Evolutionary conservation across 2,113 vertebrate genomes (phyloP).

Genomic region (Chloroceryle aenea): DNA sequence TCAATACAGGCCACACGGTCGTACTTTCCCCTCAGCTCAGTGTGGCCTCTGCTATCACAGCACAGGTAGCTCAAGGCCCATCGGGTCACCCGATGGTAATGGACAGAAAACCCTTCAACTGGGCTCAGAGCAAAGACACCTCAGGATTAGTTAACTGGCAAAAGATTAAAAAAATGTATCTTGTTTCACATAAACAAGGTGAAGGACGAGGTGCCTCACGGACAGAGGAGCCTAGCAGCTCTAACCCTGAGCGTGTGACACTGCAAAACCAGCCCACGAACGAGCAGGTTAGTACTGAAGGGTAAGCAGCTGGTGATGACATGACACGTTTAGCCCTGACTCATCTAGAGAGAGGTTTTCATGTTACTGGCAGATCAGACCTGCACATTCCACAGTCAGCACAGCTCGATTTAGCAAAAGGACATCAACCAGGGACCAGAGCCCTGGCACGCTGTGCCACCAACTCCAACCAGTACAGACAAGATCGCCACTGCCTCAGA

Average conservation of each 20-base stretch:
- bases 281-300: slow-evolving; percentile 26
- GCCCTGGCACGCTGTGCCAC: not conserved
- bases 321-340: slow-evolving; percentile 29
- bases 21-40: not conserved
- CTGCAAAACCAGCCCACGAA: slow-evolving; percentile 18
- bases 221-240: not conserved
- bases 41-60: not conserved
- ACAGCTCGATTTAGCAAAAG: not conserved
- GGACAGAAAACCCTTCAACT: not conserved
- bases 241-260: not conserved
- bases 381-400: not conserved
- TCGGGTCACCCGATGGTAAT: not conserved
- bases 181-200: not conserved
- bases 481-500: not conserved
- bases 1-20: not conserved
- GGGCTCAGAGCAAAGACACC: not conserved
- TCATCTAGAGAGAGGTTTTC: slow-evolving; percentile 15
- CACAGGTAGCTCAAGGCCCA: not conserved
- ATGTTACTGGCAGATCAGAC: not conserved
- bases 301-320: not conserved
- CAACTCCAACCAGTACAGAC: not conserved
- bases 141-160: not conserved
- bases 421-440: not conserved
- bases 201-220: not conserved
- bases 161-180: not conserved